Base-by-base conservation (phyloP, 2,888 invertebrate species). In the Eulithis prunata region DNA sequence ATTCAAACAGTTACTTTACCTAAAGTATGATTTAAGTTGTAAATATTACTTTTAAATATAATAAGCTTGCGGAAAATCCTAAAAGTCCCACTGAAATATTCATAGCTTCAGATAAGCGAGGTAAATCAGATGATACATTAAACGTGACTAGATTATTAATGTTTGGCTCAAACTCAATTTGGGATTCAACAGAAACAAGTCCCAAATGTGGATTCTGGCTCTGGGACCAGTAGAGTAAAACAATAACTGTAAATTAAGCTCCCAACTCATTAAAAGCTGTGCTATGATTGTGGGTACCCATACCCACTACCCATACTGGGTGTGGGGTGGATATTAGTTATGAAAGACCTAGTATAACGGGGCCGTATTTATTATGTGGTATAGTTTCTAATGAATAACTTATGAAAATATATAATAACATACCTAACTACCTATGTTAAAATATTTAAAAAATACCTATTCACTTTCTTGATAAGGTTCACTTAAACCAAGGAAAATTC, bases 231-330 rank as follows among this genome's bases (percentile, higher is more conserved):
- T 77, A 74, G 87, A 85, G 84, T 86, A 81, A 86, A 90, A 90
- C 90, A 90, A 91, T 91, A 90, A 88, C 88, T 83, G 88, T 90
- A 89, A 90, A 90, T 89, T 89, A 87, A 87, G 74, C 86, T 86
- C 76, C 78, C 88, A 91, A 90, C 89, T 91, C 90, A 90, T 91
- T 91, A 89, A 88, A 89, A 87, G 79, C 83, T 69, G 66, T 73
- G 74, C 77, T 73, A 69, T 75, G 75, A 76, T 75, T 77, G 73
- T 75, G 78, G 75, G 76, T 73, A 71, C 21, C 21, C 21, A 21
- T 21, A 21, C 21, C 21, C 21, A 21, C 21, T 21, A 21, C 21
- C 21, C 21, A 21, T 71, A 74, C 41, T 11, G 41, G 41, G 41
- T 41, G 8, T 41, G 8, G 10, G 3, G 8, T 41, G 75, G 73